Evolutionary conservation across 2,888 invertebrate genomes (phyloP).

Genomic region (Sturmia bella): DNA sequence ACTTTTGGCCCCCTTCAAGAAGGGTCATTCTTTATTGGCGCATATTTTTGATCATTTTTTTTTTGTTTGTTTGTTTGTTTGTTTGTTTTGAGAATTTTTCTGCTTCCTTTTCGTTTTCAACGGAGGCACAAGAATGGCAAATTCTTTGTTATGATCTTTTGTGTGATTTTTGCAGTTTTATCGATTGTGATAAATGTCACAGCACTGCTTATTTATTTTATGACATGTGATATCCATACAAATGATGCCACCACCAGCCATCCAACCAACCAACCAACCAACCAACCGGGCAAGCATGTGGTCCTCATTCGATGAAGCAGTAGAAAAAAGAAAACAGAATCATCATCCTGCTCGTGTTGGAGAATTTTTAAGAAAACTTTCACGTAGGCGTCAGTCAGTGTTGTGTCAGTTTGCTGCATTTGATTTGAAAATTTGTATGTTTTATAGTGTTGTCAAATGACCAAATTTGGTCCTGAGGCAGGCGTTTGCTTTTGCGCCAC

Average conservation of each 20-base stretch:
- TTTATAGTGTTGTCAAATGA: slow-evolving; percentile 58
- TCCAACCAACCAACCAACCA: slow-evolving; percentile 1
- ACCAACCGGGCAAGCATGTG: slow-evolving; percentile 57
- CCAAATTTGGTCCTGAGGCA: slow-evolving; percentile 70
- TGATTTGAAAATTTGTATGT: slow-evolving; percentile 61
- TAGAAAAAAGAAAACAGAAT: slow-evolving; percentile 39
- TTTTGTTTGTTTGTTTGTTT: neutral
- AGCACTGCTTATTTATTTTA: slow-evolving; percentile 81
- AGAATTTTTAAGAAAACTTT: slow-evolving; percentile 69
- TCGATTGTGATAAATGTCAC: slow-evolving; percentile 82
- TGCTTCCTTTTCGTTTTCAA: slow-evolving; percentile 1
- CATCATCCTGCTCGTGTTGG: slow-evolving; percentile 16
- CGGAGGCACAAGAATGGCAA: slow-evolving; percentile 45
- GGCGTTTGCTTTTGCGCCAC: slow-evolving; percentile 71
- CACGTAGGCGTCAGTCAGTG: slow-evolving; percentile 75
- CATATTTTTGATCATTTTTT: slow-evolving; percentile 60
- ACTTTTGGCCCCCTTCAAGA: neutral
- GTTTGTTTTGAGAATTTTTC: neutral
- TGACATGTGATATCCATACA: slow-evolving; percentile 76
- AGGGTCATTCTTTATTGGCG: slow-evolving; percentile 48
- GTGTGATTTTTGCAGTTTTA: slow-evolving; percentile 68
- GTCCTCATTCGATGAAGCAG: slow-evolving; percentile 55
- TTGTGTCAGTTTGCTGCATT: slow-evolving; percentile 62
- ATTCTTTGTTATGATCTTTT: slow-evolving; percentile 66
- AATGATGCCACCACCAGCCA: slow-evolving; percentile 70